Percentiles rank a stretch among this genome's conserved stretches.
Evolutionary conservation across 2,113 vertebrate species (phyloP).

Genomic region (Sinocyclocheilus anophthalmus): DNA sequence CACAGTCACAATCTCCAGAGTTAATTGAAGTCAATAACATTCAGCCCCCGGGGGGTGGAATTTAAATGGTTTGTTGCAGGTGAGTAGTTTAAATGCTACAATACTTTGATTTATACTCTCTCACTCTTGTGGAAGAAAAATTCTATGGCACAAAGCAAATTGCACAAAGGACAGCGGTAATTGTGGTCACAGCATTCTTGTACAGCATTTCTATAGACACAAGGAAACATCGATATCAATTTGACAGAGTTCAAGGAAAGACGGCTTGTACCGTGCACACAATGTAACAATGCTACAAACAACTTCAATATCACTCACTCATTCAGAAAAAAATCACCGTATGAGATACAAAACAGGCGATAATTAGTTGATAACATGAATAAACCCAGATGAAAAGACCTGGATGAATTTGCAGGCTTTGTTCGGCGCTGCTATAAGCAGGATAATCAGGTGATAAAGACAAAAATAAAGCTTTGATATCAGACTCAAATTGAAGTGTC

Average conservation of each 20-base stretch:
- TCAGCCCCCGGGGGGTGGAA: constrained; percentile 16
- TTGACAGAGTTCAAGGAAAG: constrained; percentile 24
- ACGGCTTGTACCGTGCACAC: not conserved
- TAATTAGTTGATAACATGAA: not conserved
- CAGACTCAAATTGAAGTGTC: not conserved
- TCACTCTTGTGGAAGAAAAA: not conserved
- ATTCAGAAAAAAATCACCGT: not conserved
- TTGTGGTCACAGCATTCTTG: constrained; percentile 9
- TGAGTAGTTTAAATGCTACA: constrained; percentile 21
- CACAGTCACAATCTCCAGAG: constrained; percentile 18
- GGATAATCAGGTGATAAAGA: not conserved
- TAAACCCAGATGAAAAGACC: not conserved
- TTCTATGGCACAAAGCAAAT: not conserved
- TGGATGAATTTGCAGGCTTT: not conserved
- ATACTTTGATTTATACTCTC: constrained; percentile 19
- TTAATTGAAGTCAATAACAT: constrained; percentile 44
- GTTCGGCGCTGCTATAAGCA: not conserved
- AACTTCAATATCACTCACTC: not conserved
- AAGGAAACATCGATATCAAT: constrained; percentile 15
- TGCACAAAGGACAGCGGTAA: not conserved
- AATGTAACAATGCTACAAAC: not conserved
- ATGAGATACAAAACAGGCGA: not conserved
- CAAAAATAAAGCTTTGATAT: not conserved
- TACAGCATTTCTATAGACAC: not conserved
- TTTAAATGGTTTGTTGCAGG: constrained; percentile 36